Evolutionary conservation across 2,888 invertebrate genomes (phyloP).

Genomic region (Oscheius sp.): DNA sequence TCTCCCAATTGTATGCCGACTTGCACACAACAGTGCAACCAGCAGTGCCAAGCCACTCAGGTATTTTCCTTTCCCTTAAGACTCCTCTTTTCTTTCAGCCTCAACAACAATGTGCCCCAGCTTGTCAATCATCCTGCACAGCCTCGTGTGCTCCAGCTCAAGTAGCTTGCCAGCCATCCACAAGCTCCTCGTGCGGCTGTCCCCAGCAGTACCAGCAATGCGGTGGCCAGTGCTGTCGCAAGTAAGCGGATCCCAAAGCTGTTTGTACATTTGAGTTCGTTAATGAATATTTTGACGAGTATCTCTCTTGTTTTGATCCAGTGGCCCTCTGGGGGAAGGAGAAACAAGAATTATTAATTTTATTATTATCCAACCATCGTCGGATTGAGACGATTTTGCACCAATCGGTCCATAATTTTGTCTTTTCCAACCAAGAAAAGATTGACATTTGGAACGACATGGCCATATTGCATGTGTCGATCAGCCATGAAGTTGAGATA

Average conservation of each 20-base stretch:
- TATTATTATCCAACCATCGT: slow-evolving; percentile 56
- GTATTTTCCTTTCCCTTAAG: background rate
- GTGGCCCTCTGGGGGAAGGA: no score
- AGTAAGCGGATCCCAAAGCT: slow-evolving; percentile 24
- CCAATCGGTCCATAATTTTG: slow-evolving; percentile 59
- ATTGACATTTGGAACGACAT: slow-evolving; percentile 61
- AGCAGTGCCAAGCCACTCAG: no score
- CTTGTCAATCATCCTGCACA: slow-evolving; percentile 45
- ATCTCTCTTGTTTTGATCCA: background rate
- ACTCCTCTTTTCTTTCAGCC: slow-evolving; percentile 12
- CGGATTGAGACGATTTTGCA: slow-evolving; percentile 60
- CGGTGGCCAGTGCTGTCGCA: slow-evolving; percentile 39
- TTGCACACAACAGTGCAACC: slow-evolving; percentile 52
- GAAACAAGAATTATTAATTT: slow-evolving; percentile 16
- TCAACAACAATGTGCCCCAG: slow-evolving; percentile 44
- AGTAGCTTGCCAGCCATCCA: slow-evolving; percentile 26
- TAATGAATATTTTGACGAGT: slow-evolving; percentile 16
- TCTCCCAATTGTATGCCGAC: slow-evolving; percentile 50
- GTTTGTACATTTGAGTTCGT: slow-evolving; percentile 14
- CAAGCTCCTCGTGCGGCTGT: slow-evolving; percentile 27
- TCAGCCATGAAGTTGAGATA: slow-evolving; percentile 66
- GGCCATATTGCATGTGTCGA: slow-evolving; percentile 60
- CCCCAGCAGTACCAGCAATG: slow-evolving; percentile 39
- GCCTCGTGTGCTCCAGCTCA: slow-evolving; percentile 29
- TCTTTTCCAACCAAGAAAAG: slow-evolving; percentile 57